Conservation (phyloP, 2,888 invertebrate species). For the Acheta domesticus region DNA sequence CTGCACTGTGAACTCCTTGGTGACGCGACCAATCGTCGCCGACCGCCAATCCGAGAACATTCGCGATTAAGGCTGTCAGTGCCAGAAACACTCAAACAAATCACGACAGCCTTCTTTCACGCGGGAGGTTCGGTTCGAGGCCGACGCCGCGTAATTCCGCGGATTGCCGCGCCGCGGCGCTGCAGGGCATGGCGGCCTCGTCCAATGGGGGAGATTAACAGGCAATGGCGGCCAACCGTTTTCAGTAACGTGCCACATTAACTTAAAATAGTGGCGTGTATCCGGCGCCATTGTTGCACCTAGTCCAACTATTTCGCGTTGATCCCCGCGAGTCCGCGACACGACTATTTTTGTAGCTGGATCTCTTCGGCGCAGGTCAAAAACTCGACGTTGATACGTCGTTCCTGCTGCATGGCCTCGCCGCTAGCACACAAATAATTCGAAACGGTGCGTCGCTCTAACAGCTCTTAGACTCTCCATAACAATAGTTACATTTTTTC, state of each 20-base stretch:
- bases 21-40: neutral
- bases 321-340: neutral
- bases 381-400: too few relatives aligned
- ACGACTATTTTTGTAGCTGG: too few relatives aligned
- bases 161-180: neutral
- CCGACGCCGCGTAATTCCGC: neutral
- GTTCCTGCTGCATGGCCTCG: too few relatives aligned
- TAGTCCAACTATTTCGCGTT: neutral
- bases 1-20: too few relatives aligned
- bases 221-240: neutral
- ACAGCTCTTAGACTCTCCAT: too few relatives aligned
- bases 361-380: too few relatives aligned
- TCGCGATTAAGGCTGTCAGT: neutral
- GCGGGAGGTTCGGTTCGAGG: neutral
- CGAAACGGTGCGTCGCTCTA: too few relatives aligned
- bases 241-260: constrained; percentile 18
- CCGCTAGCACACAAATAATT: too few relatives aligned
- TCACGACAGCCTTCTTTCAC: constrained; percentile 18
- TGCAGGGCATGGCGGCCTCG: neutral
- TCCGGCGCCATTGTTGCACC: neutral
- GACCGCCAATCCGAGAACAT: neutral
- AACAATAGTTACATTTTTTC: too few relatives aligned
- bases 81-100: neutral
- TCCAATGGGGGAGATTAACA: neutral
- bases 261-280: neutral